Evolutionary conservation across 1,140 invertebrate species (phyloP).

Genomic region (Drosophila mauritiana): DNA sequence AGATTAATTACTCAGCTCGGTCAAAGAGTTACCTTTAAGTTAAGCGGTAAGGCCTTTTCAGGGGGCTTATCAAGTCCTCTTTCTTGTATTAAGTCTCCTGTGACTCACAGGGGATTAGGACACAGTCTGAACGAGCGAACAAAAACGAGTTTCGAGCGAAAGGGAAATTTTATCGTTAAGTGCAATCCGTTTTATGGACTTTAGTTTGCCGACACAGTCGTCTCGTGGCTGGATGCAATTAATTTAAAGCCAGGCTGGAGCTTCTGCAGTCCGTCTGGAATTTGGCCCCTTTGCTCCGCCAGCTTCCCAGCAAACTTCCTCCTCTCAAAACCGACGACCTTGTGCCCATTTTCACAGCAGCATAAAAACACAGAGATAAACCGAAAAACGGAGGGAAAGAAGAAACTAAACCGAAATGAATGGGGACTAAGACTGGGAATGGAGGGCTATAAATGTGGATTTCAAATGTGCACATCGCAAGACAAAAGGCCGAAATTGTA

Average conservation of each 20-base stretch:
- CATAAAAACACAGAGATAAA: slow-evolving; percentile 44
- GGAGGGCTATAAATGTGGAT: slow-evolving; percentile 59
- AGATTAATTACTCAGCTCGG: too few species aligned
- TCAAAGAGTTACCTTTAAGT: too few species aligned
- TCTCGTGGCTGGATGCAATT: slow-evolving; percentile 64
- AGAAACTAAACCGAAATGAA: slow-evolving; percentile 46
- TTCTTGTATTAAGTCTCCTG: not conserved
- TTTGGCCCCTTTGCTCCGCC: slow-evolving; percentile 13
- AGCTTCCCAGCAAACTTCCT: slow-evolving; percentile 62
- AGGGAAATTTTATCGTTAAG: slow-evolving; percentile 71
- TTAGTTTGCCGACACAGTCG: slow-evolving; percentile 39
- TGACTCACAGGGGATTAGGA: slow-evolving; percentile 66
- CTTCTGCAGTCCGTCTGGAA: slow-evolving; percentile 28
- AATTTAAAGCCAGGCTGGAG: slow-evolving; percentile 39
- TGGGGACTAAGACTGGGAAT: slow-evolving; percentile 43
- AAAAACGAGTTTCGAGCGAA: slow-evolving; percentile 72
- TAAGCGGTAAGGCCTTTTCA: too few species aligned
- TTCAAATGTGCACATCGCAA: slow-evolving; percentile 66
- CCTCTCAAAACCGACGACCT: slow-evolving; percentile 53
- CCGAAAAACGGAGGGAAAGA: slow-evolving; percentile 4
- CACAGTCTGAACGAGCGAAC: slow-evolving; percentile 27
- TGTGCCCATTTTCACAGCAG: slow-evolving; percentile 70
- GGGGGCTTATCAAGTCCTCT: not conserved
- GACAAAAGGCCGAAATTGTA: slow-evolving; percentile 53
- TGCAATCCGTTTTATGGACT: slow-evolving; percentile 50